These are phyloP conservation scores for Chaetodon trifasciatus DNA, from an alignment of 2,797 vertebrate species.

Conservation along the genomic window DNA sequence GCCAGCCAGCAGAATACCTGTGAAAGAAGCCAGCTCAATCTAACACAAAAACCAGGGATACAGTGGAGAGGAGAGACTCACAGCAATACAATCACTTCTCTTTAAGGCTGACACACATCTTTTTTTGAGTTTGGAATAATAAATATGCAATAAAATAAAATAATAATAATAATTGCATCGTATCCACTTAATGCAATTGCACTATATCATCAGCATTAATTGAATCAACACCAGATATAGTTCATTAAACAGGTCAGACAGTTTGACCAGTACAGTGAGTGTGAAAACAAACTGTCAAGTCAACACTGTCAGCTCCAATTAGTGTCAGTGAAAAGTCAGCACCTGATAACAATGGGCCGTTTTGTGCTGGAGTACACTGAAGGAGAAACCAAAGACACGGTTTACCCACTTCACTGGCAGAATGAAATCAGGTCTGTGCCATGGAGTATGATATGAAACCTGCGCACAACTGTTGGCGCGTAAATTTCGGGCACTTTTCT, in stretches of 20 bases:
- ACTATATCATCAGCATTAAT: neutral
- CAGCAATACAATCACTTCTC: neutral
- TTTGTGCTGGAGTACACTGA: neutral
- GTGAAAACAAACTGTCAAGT: conserved; percentile 17
- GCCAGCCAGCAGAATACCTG: neutral
- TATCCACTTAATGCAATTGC: neutral
- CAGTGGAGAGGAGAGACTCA: neutral
- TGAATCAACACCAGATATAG: neutral
- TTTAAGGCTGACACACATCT: neutral
- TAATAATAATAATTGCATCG: neutral
- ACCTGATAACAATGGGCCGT: neutral
- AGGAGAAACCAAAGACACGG: neutral
- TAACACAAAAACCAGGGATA: neutral
- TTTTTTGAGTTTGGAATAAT: neutral
- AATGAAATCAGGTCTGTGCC: neutral
- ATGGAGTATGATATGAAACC: too few relatives aligned
- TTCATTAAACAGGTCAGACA: conserved; percentile 16
- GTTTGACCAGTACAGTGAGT: neutral
- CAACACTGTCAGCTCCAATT: conserved; percentile 1
- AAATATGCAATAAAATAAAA: too few relatives aligned
- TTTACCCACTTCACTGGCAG: neutral
- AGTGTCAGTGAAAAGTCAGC: conserved; percentile 10
- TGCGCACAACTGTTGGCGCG: neutral
- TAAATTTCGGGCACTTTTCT: neutral
- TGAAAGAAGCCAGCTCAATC: neutral